These are phyloP conservation scores for Lithobates pipiens DNA, from an alignment of 2,797 vertebrate species.

Conservation along the genomic window DNA sequence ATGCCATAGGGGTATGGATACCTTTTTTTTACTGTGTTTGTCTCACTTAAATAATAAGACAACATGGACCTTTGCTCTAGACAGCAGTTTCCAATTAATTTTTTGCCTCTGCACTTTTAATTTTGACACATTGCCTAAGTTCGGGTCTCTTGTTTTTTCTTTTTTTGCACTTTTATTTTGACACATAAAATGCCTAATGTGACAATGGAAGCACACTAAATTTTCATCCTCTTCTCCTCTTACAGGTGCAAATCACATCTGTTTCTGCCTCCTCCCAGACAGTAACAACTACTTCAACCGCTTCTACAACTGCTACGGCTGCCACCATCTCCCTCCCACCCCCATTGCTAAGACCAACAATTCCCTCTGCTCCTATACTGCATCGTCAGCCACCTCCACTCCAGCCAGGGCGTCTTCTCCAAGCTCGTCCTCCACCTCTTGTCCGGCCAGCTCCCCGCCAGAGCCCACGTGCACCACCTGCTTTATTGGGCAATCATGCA, in stretches of 20 bases:
- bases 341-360: conserved; percentile 78
- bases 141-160: too few relatives aligned
- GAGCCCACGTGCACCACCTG: conserved; percentile 51
- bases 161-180: too few relatives aligned
- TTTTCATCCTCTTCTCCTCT: neutral
- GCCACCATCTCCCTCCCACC: conserved; percentile 71
- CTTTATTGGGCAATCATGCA: conserved; percentile 53
- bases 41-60: too few relatives aligned
- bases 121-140: too few relatives aligned
- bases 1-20: too few relatives aligned
- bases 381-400: conserved; percentile 77
- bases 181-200: too few relatives aligned
- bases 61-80: too few relatives aligned
- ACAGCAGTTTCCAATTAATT: too few relatives aligned
- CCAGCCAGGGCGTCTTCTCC: conserved; percentile 84
- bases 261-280: conserved; percentile 50
- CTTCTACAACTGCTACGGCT: conserved; percentile 57
- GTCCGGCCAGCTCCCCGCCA: conserved; percentile 64
- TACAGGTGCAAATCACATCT: conserved; percentile 40
- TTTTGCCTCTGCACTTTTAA: too few relatives aligned
- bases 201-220: too few relatives aligned
- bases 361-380: conserved; percentile 77
- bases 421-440: conserved; percentile 87
- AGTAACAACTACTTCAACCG: conserved; percentile 61
- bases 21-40: too few relatives aligned